These are phyloP conservation scores for Ellobius talpinus DNA, from an alignment of 2,113 vertebrate species.

Conservation along the genomic window DNA sequence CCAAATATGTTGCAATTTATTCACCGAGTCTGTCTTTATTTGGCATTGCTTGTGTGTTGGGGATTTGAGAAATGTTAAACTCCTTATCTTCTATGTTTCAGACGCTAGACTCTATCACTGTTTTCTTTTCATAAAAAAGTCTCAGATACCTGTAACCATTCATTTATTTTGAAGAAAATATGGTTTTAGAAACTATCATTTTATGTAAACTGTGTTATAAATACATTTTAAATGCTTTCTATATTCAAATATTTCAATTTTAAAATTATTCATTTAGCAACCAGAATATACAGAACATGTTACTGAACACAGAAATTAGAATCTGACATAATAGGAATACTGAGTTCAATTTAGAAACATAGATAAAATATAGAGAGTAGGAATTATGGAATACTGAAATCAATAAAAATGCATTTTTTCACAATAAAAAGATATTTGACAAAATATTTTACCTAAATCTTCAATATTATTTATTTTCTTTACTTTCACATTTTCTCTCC, in stretches of 20 bases:
- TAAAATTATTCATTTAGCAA: neutral
- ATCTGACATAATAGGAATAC: neutral
- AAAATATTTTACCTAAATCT: neutral
- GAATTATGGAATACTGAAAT: neutral
- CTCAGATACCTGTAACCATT: neutral
- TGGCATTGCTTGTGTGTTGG: neutral
- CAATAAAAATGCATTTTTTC: constrained; percentile 10
- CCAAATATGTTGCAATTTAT: neutral
- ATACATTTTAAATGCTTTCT: neutral
- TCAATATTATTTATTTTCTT: constrained; percentile 32
- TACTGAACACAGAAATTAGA: neutral
- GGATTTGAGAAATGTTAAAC: neutral
- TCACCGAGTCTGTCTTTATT: neutral
- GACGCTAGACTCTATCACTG: rapidly evolving
- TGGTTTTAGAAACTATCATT: neutral
- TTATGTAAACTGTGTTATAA: neutral
- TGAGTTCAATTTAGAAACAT: neutral
- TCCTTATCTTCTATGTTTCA: neutral
- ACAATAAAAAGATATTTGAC: neutral
- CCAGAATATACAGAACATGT: neutral
- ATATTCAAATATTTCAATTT: neutral
- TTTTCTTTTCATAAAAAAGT: neutral
- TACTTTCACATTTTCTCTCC: neutral
- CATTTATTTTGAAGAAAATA: neutral
- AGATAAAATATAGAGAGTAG: neutral